Percentiles rank a stretch among this genome's conserved stretches.
phyloP scores from a whole-genome alignment of 2,113 vertebrate genomes.

The Protobothrops mucrosquamatus region DNA sequence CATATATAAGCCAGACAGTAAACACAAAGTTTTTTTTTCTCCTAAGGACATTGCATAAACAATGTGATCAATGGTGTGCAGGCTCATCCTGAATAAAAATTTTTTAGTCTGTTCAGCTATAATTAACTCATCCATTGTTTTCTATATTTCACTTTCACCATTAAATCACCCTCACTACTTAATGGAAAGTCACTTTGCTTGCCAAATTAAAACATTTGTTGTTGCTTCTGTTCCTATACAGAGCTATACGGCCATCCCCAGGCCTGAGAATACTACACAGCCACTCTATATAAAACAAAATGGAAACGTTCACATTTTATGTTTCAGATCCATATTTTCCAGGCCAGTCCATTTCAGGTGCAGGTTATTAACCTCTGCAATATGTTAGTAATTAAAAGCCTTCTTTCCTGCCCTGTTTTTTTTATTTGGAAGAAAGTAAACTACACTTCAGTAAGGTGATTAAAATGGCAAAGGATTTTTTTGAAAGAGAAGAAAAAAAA shows the following conservation, averaged over 20 bases:
- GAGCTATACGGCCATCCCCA: conserved; percentile 55
- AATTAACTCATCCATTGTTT: conserved; percentile 54
- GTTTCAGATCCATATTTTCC: conserved; percentile 55
- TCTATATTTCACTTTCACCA: conserved; percentile 64
- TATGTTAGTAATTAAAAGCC: neutral
- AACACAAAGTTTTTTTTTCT: neutral
- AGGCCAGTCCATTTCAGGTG: conserved; percentile 38
- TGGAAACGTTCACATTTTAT: conserved; percentile 59
- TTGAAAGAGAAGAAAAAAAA: neutral
- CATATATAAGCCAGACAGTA: neutral
- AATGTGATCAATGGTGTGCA: neutral
- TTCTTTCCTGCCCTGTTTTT: neutral
- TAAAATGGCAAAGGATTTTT: neutral
- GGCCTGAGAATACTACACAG: conserved; percentile 58
- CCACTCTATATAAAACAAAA: conserved; percentile 45
- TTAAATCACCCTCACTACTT: conserved; percentile 66
- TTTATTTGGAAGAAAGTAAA: neutral
- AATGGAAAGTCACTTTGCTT: conserved; percentile 68
- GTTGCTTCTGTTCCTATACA: conserved; percentile 57
- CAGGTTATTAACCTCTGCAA: neutral
- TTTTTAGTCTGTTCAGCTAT: conserved; percentile 1
- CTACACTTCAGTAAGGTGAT: neutral
- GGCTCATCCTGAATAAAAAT: no score
- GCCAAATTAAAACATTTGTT: conserved; percentile 65
- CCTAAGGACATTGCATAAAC: neutral